A percentile compares a stretch with the other conserved stretches of the same genome.
Conservation (phyloP, 2,797 vertebrate species). For the Periophthalmus magnuspinnatus region DNA sequence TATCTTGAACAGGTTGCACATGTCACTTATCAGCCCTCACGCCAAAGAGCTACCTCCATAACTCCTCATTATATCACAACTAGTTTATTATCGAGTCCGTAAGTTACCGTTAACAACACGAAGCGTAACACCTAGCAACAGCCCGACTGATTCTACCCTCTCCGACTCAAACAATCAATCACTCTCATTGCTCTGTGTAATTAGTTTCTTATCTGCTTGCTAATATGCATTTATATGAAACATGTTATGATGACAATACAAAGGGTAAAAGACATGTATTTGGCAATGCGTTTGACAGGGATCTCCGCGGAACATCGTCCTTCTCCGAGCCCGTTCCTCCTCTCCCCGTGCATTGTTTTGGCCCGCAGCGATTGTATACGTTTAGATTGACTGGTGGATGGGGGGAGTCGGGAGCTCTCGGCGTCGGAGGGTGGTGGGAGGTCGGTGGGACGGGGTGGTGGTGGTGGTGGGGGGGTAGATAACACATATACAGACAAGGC, state of each 20-base stretch:
- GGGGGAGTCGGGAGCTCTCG: conserved; percentile 65
- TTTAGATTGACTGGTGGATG: conserved; percentile 74
- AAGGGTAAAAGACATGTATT: conserved; percentile 8
- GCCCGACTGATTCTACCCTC: conserved; percentile 1
- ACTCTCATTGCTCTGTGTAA: background rate
- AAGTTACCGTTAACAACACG: conserved; percentile 4
- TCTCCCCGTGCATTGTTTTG: conserved; percentile 71
- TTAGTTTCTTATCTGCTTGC: conserved; percentile 4
- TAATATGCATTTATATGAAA: conserved; percentile 13
- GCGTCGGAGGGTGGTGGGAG: conserved; percentile 18
- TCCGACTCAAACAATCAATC: conserved; percentile 3
- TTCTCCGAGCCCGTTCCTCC: conserved; percentile 60
- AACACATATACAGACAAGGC: conserved; percentile 61
- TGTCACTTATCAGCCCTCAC: background rate
- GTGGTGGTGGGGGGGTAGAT: conserved; percentile 50
- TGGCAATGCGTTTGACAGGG: conserved; percentile 60
- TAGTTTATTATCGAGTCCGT: background rate
- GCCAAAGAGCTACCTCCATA: background rate
- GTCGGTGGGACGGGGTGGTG: too few relatives aligned
- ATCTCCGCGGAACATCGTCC: conserved; percentile 64
- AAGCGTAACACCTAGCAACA: background rate
- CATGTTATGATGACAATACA: background rate
- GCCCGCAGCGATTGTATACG: conserved; percentile 75
- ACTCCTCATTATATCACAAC: conserved; percentile 1
- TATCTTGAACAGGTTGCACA: background rate